Conservation (phyloP, 2,888 invertebrate species). For the Caenorhabditis wallacei region DNA sequence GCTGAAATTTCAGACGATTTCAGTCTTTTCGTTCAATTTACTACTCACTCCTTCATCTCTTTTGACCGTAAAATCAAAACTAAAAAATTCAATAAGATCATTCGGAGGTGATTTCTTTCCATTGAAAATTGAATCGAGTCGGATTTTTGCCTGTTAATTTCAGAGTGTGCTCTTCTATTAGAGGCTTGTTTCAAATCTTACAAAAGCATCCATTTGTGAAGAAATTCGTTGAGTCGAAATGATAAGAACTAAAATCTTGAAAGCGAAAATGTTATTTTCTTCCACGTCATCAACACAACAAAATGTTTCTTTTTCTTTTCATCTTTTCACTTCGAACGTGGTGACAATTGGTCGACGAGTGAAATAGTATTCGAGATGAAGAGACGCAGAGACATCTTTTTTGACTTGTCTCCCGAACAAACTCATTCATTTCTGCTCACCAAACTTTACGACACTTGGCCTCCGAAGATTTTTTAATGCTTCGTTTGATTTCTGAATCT, state of each 20-base stretch:
- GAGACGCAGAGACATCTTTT: conserved; percentile 31
- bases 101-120: conserved; percentile 35
- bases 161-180: neutral
- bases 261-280: neutral
- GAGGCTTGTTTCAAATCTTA: neutral
- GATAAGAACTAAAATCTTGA: conserved; percentile 44
- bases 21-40: too few species aligned
- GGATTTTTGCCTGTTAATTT: conserved; percentile 26
- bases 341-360: conserved; percentile 38
- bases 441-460: conserved; percentile 62
- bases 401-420: conserved; percentile 28
- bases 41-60: conserved; percentile 40
- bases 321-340: conserved; percentile 41
- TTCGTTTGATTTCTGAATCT: conserved; percentile 43
- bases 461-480: conserved; percentile 39
- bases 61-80: conserved; percentile 18
- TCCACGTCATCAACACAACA: neutral
- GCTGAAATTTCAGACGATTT: conserved; percentile 8
- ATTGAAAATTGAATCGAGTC: conserved; percentile 41
- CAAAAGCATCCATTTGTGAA: conserved; percentile 47
- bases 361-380: conserved; percentile 17
- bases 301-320: conserved; percentile 53
- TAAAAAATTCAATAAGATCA: conserved; percentile 34
- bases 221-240: conserved; percentile 15
- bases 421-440: conserved; percentile 61